Conservation (phyloP, 2,888 invertebrate species). For the Campoplex capitator region DNA sequence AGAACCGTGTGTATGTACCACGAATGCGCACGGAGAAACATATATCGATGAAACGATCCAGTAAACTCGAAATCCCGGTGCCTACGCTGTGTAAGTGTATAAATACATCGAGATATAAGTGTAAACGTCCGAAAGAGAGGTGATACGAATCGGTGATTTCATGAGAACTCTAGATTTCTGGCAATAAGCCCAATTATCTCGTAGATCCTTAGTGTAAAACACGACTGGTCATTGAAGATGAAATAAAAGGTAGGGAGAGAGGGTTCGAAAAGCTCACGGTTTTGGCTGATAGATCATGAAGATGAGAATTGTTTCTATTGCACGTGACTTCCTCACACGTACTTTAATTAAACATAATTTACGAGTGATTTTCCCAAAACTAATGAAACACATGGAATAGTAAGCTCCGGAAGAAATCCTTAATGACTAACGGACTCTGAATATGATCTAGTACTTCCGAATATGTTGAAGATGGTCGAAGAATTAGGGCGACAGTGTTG, state of each 20-base stretch:
- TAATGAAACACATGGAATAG: background rate
- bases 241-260: background rate
- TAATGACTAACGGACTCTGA: background rate
- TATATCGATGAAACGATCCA: constrained; percentile 47
- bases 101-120: background rate
- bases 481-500: background rate
- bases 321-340: constrained; percentile 15
- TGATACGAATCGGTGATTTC: constrained; percentile 54
- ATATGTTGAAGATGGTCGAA: background rate
- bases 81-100: background rate
- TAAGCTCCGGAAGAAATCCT: background rate
- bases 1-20: background rate
- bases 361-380: background rate
- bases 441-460: background rate
- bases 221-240: constrained; percentile 26
- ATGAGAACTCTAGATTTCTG: constrained; percentile 69
- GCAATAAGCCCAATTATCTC: constrained; percentile 78
- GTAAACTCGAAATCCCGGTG: constrained; percentile 6
- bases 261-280: background rate
- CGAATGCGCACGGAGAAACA: background rate
- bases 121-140: constrained; percentile 11
- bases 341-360: constrained; percentile 41
- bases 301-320: constrained; percentile 77
- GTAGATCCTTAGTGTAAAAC: constrained; percentile 72
- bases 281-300: constrained; percentile 72